Conservation (phyloP, 2,113 vertebrate genomes). For the Marmota flaviventris region DNA sequence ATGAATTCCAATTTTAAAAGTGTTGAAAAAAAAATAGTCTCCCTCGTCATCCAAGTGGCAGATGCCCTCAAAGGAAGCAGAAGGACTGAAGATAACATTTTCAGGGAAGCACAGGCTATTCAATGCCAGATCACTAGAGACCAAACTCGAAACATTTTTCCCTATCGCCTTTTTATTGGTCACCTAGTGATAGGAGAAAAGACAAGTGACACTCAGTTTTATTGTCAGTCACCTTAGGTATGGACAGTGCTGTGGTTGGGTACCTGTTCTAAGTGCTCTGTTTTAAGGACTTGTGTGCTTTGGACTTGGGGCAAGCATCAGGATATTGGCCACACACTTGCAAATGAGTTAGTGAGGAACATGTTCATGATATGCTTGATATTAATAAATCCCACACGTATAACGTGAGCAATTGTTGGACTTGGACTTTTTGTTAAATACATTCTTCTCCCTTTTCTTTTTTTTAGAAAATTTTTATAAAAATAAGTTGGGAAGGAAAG, state of each 20-base stretch:
- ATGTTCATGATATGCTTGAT: accelerated
- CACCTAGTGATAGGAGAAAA: not conserved
- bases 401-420: not conserved
- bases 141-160: not conserved
- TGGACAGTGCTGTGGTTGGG: not conserved
- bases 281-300: not conserved
- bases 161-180: not conserved
- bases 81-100: not conserved
- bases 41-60: not conserved
- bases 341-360: not conserved
- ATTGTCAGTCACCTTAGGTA: not conserved
- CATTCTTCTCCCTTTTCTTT: not conserved
- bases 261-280: not conserved
- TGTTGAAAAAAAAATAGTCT: not conserved
- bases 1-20: not conserved
- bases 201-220: not conserved
- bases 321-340: not conserved
- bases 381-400: not conserved
- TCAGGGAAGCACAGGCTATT: not conserved
- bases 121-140: not conserved
- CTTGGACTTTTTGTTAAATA: not conserved
- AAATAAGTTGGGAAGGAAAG: not conserved
- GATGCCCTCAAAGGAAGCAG: not conserved
- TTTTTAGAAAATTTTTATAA: not conserved
- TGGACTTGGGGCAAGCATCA: not conserved